Percentiles rank a stretch among this genome's conserved stretches.
Evolutionary conservation across 1,140 invertebrate genomes (phyloP).

Genomic region (Pseudobourletiella spinata): DNA sequence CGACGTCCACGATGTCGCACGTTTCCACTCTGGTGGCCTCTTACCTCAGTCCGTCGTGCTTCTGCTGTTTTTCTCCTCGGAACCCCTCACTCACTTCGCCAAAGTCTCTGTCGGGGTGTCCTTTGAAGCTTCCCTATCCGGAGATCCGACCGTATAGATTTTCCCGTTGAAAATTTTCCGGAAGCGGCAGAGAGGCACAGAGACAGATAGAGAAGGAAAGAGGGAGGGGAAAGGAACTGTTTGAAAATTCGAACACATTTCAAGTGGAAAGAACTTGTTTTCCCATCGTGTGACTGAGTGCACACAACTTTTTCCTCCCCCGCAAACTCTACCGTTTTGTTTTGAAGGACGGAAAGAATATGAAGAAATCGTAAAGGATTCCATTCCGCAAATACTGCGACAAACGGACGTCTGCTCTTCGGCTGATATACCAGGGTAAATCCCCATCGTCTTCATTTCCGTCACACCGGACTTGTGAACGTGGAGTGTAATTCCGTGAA

Average conservation of each 20-base stretch:
- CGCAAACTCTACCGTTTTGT: too few species aligned
- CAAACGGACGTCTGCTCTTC: not conserved
- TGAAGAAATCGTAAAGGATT: conserved; percentile 2
- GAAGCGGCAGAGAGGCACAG: not conserved
- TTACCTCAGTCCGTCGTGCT: too few species aligned
- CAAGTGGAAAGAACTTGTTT: not conserved
- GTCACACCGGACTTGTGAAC: conserved; percentile 11
- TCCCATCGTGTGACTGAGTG: not conserved
- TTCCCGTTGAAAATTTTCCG: not conserved
- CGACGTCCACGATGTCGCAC: conserved; percentile 10
- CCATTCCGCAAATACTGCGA: not conserved
- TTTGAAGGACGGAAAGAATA: not conserved
- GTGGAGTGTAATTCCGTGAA: not conserved
- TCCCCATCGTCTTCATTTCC: conserved; percentile 13
- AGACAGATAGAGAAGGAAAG: not conserved
- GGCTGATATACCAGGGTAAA: not conserved
- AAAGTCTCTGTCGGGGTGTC: too few species aligned
- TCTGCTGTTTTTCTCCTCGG: too few species aligned
- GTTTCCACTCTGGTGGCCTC: not conserved
- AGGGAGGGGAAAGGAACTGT: not conserved
- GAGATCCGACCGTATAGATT: too few species aligned
- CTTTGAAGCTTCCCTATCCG: too few species aligned
- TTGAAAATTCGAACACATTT: not conserved
- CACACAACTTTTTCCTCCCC: too few species aligned
- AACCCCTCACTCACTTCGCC: too few species aligned